Base-by-base conservation (phyloP, 2,888 invertebrate genomes). In the Drosophila merina region DNA sequence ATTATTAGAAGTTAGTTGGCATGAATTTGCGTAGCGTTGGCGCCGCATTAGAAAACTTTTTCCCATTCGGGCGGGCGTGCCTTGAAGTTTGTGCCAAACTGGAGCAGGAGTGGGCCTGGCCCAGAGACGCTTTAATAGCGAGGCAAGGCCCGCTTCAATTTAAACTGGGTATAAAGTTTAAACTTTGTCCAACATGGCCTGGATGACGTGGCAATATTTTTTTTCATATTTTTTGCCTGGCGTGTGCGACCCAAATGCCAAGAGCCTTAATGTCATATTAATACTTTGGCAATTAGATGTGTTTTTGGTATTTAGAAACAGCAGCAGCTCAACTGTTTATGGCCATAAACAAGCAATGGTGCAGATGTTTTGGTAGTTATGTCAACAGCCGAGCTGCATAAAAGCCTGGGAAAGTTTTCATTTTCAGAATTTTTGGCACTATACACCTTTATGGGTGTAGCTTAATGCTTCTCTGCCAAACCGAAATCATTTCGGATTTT, bases 1-100 rank as follows among this genome's bases (percentile, higher is more conserved):
- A 85, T 82, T 85, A 83, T 85, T 74, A 74, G 72, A 83, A 83
- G 83, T 85, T 85, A 85, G 79, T 85, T 82, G 86, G 79, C 77
- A 76, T 67, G 76, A 77, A 71, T 79, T 82, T 69, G 68, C 79
- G 75, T 84, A 75, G 64, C 50, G 57, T 58, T 71, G 67, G 75
- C 73, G 80, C 79, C 56, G 74, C 80, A 80, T 80, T 77, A 75
- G 79, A 81, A 81, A 81, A 81, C 58, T 83, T 80, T 63, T 66
- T 56, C 25, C 26, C 44, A 51, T 47, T 64, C 45, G 47, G 38
- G 28, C 47, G 57, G 57, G 14, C 66, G 51, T 54, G 51, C 57
- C 57, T 66, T 66, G 66, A 70, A 70, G 69, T 72, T 72, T 51
- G 33, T 42, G 58, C 56, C 52, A 50, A 64, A 70, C 44, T 51